A percentile compares a stretch with the other conserved stretches of the same genome.
These are phyloP conservation scores for Eidolon helvum DNA, from an alignment of 2,113 vertebrate species.

Conservation along the genomic window DNA sequence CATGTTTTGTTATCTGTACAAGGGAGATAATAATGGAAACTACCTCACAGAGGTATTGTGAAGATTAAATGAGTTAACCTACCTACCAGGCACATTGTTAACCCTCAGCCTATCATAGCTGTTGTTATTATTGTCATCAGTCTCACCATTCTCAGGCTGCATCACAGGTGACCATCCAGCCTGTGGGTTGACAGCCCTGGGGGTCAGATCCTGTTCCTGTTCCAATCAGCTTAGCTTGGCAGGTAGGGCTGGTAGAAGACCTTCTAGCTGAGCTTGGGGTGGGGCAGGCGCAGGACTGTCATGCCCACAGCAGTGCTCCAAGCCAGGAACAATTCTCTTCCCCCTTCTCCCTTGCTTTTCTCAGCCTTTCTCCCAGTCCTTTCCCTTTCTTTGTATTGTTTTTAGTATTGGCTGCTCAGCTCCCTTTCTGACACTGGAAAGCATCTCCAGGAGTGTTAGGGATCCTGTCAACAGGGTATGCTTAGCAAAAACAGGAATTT, in stretches of 20 bases:
- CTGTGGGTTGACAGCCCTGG: neutral
- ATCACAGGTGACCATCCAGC: neutral
- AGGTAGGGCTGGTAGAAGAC: neutral
- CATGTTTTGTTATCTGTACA: neutral
- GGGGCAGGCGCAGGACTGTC: accelerated
- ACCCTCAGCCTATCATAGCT: accelerated
- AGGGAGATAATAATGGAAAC: neutral
- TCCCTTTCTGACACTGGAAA: neutral
- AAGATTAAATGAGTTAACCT: neutral
- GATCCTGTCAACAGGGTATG: neutral
- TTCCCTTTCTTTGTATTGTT: neutral
- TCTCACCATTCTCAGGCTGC: neutral
- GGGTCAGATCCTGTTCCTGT: neutral
- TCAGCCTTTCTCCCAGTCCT: neutral
- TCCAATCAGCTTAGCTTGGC: neutral
- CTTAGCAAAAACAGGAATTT: neutral
- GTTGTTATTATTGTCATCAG: accelerated
- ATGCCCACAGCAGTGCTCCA: neutral
- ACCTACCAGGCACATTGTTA: neutral
- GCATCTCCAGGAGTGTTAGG: neutral
- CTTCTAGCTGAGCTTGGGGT: neutral
- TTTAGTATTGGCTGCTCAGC: neutral
- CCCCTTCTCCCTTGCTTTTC: neutral
- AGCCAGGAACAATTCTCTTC: neutral
- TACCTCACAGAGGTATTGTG: neutral